Evolutionary conservation across 2,888 invertebrate genomes (phyloP).

Genomic region (Leptinotarsa juncta): DNA sequence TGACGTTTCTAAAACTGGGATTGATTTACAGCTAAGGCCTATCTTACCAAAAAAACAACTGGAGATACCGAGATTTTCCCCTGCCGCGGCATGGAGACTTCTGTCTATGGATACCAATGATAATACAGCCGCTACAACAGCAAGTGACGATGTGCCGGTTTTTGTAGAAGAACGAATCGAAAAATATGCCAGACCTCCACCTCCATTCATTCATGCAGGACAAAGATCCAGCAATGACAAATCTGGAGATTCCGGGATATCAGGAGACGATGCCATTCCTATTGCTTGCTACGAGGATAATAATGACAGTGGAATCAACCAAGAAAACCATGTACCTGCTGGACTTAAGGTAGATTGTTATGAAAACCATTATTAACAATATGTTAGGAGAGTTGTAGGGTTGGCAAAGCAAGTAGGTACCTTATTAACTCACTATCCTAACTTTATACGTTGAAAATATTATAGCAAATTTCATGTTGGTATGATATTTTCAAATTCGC

Average conservation of each 20-base stretch:
- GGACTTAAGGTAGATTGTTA: slow-evolving; percentile 3
- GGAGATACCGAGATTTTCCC: slow-evolving; percentile 84
- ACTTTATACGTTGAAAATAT: too few species aligned
- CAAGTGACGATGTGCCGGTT: slow-evolving; percentile 60
- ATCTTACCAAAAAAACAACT: slow-evolving; percentile 83
- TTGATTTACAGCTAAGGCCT: slow-evolving; percentile 80
- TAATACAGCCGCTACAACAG: slow-evolving; percentile 46
- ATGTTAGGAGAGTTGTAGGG: not conserved
- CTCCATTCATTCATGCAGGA: slow-evolving; percentile 66
- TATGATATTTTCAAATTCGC: too few species aligned
- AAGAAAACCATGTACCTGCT: slow-evolving; percentile 18
- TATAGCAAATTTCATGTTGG: too few species aligned
- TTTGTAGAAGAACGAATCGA: slow-evolving; percentile 70
- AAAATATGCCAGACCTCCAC: slow-evolving; percentile 68
- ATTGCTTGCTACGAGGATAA: slow-evolving; percentile 69
- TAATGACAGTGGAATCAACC: slow-evolving; percentile 22
- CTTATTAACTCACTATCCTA: too few species aligned
- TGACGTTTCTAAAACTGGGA: slow-evolving; percentile 67
- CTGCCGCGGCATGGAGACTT: slow-evolving; percentile 85
- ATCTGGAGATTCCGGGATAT: slow-evolving; percentile 87
- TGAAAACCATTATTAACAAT: not conserved
- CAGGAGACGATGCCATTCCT: slow-evolving; percentile 75
- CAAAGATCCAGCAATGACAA: slow-evolving; percentile 73
- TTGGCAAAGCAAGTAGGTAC: too few species aligned
- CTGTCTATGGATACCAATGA: slow-evolving; percentile 72